These are phyloP conservation scores for Radopholus similis DNA, from an alignment of 1,140 invertebrate genomes.

Conservation along the genomic window DNA sequence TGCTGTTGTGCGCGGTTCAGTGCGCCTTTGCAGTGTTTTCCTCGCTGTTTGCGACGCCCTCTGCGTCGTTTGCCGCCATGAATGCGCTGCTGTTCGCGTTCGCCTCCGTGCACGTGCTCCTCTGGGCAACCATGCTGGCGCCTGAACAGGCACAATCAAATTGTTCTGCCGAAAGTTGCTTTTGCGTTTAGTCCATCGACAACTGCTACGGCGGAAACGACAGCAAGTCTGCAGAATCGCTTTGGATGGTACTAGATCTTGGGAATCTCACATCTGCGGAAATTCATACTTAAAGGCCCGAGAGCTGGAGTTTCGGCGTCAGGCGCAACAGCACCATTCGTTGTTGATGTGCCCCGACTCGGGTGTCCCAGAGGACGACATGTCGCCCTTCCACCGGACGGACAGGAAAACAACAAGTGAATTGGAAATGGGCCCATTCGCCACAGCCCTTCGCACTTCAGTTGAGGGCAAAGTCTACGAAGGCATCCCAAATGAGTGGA, in stretches of 20 bases:
- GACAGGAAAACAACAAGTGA: neutral
- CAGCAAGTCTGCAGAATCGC: neutral
- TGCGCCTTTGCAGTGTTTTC: constrained; percentile 4
- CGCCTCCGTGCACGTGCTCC: constrained; percentile 33
- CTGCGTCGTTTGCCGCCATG: neutral
- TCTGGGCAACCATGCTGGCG: constrained; percentile 40
- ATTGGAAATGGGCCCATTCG: too few species aligned
- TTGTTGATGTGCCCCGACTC: neutral
- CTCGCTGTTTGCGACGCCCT: neutral
- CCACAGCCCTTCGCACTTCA: neutral
- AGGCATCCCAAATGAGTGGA: constrained; percentile 42
- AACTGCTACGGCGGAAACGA: neutral
- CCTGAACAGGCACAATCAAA: constrained; percentile 23
- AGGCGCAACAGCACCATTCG: too few species aligned
- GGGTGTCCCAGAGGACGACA: neutral
- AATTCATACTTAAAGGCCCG: too few species aligned
- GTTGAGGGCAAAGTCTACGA: constrained; percentile 35
- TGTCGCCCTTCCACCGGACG: neutral
- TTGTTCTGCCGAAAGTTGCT: neutral
- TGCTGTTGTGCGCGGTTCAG: constrained; percentile 23
- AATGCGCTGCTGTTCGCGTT: constrained; percentile 25
- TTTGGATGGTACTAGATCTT: neutral
- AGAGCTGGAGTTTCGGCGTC: too few species aligned
- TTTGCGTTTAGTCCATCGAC: neutral
- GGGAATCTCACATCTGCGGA: too few species aligned